Percentiles rank a stretch among this genome's conserved stretches.
Evolutionary conservation across 2,113 vertebrate species (phyloP).

Genomic region (Eretmochelys imbricata): DNA sequence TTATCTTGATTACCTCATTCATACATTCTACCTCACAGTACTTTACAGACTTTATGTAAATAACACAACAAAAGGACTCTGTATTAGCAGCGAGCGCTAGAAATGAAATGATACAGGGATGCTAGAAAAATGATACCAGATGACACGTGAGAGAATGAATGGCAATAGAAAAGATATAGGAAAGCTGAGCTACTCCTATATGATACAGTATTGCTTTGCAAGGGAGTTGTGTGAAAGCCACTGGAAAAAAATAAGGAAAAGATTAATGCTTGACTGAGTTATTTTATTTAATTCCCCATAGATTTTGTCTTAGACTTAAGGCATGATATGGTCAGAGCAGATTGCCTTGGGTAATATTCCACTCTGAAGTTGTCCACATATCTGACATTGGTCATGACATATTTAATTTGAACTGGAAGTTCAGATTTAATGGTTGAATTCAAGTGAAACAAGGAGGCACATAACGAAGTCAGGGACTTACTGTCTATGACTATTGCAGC

Average conservation of each 20-base stretch:
- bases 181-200: slow-evolving; percentile 6
- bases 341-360: slow-evolving; percentile 79
- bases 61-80: background rate
- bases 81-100: background rate
- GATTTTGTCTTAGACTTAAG: slow-evolving; percentile 70
- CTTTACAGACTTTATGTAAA: background rate
- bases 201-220: slow-evolving; percentile 41
- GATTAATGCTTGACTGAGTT: slow-evolving; percentile 77
- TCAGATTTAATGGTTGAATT: slow-evolving; percentile 78
- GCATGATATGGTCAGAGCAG: slow-evolving; percentile 76
- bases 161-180: slow-evolving; percentile 36
- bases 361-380: slow-evolving; percentile 80
- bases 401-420: slow-evolving; percentile 80
- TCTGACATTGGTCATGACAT: slow-evolving; percentile 79
- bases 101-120: slow-evolving; percentile 3
- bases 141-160: background rate
- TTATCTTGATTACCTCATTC: background rate
- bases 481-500: slow-evolving; percentile 68
- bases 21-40: background rate
- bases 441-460: slow-evolving; percentile 74
- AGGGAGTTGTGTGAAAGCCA: slow-evolving; percentile 37
- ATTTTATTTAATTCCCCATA: slow-evolving; percentile 76
- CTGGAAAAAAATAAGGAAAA: slow-evolving; percentile 63
- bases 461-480: slow-evolving; percentile 65
- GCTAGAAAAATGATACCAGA: background rate